Conservation (phyloP, 2,113 vertebrate genomes). For the Oxygymnocypris stewartii region DNA sequence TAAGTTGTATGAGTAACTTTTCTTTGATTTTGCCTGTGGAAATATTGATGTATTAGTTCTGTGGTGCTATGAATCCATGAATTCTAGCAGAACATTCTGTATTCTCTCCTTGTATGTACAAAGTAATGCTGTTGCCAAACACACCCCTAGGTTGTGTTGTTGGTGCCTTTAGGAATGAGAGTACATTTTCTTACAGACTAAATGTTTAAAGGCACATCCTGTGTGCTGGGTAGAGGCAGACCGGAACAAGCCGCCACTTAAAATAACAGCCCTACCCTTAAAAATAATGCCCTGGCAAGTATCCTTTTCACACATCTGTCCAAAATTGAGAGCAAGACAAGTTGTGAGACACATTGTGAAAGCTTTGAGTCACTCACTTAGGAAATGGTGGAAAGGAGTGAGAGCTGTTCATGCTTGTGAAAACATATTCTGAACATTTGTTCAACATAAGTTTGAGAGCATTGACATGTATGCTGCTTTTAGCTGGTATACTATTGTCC, state of each 20-base stretch:
- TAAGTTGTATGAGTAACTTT: background rate
- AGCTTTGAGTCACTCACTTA: constrained; percentile 45
- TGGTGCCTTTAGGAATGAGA: background rate
- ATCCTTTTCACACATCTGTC: background rate
- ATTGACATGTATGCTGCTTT: background rate
- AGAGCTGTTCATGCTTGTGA: background rate
- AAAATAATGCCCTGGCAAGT: constrained; percentile 2
- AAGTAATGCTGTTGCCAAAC: background rate
- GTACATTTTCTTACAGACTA: background rate
- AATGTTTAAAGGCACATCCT: background rate
- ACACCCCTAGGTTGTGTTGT: background rate
- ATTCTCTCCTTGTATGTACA: too few relatives aligned
- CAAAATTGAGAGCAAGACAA: constrained; percentile 1
- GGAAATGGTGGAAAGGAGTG: constrained; percentile 15
- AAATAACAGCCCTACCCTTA: background rate
- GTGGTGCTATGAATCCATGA: background rate
- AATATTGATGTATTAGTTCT: background rate
- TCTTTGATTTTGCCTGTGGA: too few relatives aligned
- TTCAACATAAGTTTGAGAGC: background rate
- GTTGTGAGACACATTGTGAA: constrained; percentile 19
- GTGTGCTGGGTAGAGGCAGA: background rate
- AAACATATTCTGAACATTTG: background rate
- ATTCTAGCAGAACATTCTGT: background rate
- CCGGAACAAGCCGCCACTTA: background rate
- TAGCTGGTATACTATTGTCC: too few relatives aligned